Evolutionary conservation across 2,113 vertebrate genomes (phyloP), one percentile per base, ranked within the genome.

Genomic region (Grus americana): DNA sequence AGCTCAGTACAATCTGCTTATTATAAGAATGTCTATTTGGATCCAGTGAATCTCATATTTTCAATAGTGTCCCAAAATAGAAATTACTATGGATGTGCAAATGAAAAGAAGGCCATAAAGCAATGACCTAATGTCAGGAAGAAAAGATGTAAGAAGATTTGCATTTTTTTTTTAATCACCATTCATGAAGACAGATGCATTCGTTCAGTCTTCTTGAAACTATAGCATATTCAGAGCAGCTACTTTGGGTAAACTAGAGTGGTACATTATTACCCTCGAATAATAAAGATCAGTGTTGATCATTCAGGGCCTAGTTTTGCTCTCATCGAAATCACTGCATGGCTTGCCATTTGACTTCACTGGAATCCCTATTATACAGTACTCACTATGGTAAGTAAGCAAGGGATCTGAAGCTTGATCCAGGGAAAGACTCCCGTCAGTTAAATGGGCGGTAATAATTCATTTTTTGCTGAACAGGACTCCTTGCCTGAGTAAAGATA

Each of bases 41-140:
- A 96, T 96, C 79, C 67, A 95, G 90, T 17, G 46, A 94, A 96
- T 97, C 97, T 98, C 90, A 91, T 96, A 97, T 98, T 98, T 98
- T 98, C 96, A 98, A 97, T 95, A 96, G 95, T 79, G 79, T 66
- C 95, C 97, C 93, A 97, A 98, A 97, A 96, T 97, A 98, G 95
- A 97, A 98, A 97, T 98, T 93, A 96, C 96, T 97, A 88, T 96
- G 91, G 96, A 98, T 96, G 95, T 97, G 92, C 93, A 95, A 98
- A 98, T 97, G 97, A 98, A 98, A 98, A 92, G 91, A 93, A 96
- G 96, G 95, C 96, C 97, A 97, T 97, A 98, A 97, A 98, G 94
- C 94, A 95, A 92, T 97, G 98, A 97, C 97, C 97, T 97, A 94
- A 76, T 97, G 97, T 97, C 98, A 98, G 97, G 94, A 97, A 97